Conservation (phyloP, 2,888 invertebrate species). For the Nephrotoma guestfalica region DNA sequence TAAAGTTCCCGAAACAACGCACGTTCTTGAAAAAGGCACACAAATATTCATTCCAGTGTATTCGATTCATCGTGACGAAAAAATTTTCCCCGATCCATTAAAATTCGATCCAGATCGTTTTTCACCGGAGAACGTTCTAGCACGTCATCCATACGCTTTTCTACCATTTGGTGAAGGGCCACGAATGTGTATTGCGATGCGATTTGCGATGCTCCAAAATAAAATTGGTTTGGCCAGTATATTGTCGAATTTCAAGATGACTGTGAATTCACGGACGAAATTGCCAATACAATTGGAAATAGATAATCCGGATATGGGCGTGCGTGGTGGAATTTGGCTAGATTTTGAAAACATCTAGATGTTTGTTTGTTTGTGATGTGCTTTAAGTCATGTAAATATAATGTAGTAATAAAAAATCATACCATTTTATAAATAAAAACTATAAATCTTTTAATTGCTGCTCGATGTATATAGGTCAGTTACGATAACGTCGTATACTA, state of each 20-base stretch:
- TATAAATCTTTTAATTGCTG: too few relatives aligned
- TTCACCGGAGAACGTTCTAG: constrained; percentile 35
- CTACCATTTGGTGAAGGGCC: constrained; percentile 33
- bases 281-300: constrained; percentile 8
- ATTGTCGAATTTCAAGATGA: constrained; percentile 9
- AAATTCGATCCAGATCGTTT: constrained; percentile 47
- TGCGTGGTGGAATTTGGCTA: constrained; percentile 9
- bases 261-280: constrained; percentile 5
- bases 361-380: background rate
- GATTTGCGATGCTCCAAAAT: constrained; percentile 23
- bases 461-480: too few relatives aligned
- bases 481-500: too few relatives aligned
- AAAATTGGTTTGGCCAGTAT: constrained; percentile 9
- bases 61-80: constrained; percentile 44
- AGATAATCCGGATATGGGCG: constrained; percentile 6
- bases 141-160: constrained; percentile 25
- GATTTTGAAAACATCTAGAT: constrained; percentile 13
- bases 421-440: too few relatives aligned
- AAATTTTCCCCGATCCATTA: constrained; percentile 43
- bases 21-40: constrained; percentile 36
- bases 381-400: too few relatives aligned
- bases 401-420: too few relatives aligned
- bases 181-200: constrained; percentile 29
- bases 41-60: constrained; percentile 38
- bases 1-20: constrained; percentile 30